Evolutionary conservation across 2,113 vertebrate species (phyloP).

Genomic region (Carassius carassius): DNA sequence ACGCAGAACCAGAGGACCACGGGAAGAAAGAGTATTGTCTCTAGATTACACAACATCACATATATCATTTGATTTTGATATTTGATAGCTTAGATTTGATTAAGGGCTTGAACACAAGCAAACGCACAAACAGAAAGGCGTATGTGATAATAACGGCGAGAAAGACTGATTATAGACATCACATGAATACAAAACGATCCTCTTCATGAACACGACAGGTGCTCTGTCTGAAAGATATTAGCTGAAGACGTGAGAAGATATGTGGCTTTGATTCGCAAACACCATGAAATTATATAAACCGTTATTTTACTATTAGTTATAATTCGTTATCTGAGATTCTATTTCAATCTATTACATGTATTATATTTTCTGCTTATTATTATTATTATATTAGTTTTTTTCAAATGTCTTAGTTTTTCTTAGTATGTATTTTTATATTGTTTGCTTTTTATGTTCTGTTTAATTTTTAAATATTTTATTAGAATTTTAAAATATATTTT

Average conservation of each 20-base stretch:
- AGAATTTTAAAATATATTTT: too few species aligned
- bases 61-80: neutral
- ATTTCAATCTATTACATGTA: too few species aligned
- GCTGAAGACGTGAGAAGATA: neutral
- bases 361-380: too few species aligned
- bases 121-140: neutral
- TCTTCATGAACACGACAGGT: conserved; percentile 15
- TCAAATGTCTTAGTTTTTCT: too few species aligned
- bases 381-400: too few species aligned
- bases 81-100: neutral
- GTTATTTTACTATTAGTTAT: neutral
- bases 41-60: neutral
- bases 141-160: neutral
- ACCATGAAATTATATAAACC: neutral
- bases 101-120: neutral
- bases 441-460: too few species aligned
- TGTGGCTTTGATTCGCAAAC: neutral
- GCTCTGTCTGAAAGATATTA: conserved; percentile 50
- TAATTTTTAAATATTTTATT: too few species aligned
- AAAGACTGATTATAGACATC: conserved; percentile 35
- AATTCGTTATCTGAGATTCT: too few species aligned
- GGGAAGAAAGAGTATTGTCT: too few species aligned
- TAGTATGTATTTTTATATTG: too few species aligned
- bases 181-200: conserved; percentile 32
- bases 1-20: conserved; percentile 1